These are phyloP conservation scores for Gastracanthus pulcherrimus DNA, from an alignment of 2,888 invertebrate genomes.

Conservation along the genomic window DNA sequence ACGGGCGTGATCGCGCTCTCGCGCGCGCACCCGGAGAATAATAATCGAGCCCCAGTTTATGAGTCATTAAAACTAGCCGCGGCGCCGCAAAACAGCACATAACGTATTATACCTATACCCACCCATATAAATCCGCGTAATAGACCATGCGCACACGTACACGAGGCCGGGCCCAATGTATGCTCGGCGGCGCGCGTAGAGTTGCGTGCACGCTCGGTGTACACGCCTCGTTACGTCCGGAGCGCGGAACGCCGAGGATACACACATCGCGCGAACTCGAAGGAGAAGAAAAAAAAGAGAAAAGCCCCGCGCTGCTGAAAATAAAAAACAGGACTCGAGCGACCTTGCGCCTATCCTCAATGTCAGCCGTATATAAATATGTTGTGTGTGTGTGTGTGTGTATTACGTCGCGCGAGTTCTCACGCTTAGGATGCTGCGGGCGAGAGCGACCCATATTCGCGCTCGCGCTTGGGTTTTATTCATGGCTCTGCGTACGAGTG, in stretches of 20 bases:
- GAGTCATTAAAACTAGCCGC: conserved; percentile 37
- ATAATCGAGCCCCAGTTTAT: conserved; percentile 53
- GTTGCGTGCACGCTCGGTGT: background rate
- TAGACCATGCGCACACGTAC: background rate
- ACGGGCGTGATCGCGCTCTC: conserved; percentile 29
- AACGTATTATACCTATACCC: background rate
- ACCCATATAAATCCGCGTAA: background rate
- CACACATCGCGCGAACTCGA: background rate
- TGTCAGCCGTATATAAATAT: conserved; percentile 60
- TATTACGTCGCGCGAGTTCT: conserved; percentile 65
- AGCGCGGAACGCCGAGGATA: background rate
- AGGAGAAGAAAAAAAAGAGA: conserved; percentile 1
- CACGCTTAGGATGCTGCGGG: conserved; percentile 66
- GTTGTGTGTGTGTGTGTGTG: background rate
- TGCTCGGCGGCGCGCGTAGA: background rate
- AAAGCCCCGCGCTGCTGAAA: background rate
- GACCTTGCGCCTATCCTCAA: conserved; percentile 71
- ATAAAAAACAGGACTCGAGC: conserved; percentile 27
- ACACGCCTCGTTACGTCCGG: conserved; percentile 31
- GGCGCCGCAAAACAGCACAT: conserved; percentile 14
- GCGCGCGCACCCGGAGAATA: conserved; percentile 2
- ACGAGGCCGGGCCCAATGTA: conserved; percentile 5
- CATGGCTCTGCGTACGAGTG: background rate
- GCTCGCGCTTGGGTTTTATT: conserved; percentile 20
- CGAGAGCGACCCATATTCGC: conserved; percentile 51